Percentiles rank a stretch among this genome's conserved stretches.
Conservation (phyloP, 2,113 vertebrate species). For the Regulus satrapa region DNA sequence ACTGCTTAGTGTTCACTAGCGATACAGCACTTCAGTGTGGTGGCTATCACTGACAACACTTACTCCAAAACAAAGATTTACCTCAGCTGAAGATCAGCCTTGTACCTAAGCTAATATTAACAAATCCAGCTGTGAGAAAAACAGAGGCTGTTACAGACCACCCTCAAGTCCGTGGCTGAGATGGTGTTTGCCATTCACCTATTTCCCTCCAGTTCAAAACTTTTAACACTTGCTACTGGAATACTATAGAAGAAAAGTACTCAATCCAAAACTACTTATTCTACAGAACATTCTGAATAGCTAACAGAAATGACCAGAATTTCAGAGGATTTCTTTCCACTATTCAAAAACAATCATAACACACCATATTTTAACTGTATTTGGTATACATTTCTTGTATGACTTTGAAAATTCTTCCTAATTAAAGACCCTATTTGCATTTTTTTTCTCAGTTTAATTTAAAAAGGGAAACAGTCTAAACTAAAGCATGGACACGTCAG, state of each 20-base stretch:
- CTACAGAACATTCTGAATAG: neutral
- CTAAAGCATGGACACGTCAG: neutral
- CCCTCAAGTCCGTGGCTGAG: neutral
- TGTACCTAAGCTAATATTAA: neutral
- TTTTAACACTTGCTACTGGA: neutral
- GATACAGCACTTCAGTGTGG: neutral
- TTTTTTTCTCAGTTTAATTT: neutral
- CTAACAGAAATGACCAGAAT: neutral
- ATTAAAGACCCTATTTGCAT: neutral
- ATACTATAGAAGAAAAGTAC: neutral
- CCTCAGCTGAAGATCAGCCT: neutral
- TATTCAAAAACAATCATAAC: neutral
- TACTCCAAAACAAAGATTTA: neutral
- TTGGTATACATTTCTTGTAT: neutral
- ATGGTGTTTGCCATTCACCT: neutral
- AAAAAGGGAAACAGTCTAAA: neutral
- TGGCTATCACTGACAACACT: no score
- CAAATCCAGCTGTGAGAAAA: neutral
- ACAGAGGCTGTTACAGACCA: neutral
- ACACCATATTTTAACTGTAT: neutral
- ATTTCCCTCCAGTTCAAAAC: neutral
- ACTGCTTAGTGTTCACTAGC: neutral
- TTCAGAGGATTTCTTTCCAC: neutral
- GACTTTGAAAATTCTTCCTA: neutral
- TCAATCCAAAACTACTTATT: neutral